Percentiles rank a stretch among this genome's conserved stretches.
phyloP scores from a whole-genome alignment of 2,888 invertebrate species.

The Hoplodrina blanda region DNA sequence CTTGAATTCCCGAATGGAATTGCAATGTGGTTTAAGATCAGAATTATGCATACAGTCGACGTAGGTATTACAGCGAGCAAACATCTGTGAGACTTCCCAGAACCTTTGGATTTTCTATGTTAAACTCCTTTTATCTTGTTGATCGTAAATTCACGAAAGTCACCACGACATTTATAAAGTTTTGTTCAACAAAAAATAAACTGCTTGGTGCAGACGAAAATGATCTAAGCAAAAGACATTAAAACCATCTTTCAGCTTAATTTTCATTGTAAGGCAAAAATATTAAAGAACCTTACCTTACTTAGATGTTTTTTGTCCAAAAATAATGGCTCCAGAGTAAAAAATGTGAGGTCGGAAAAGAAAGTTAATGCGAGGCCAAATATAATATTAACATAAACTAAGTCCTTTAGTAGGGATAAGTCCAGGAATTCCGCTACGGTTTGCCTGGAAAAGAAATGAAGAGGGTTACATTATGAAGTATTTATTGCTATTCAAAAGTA shows the following conservation, averaged over 20 bases:
- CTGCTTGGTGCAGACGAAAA: not conserved
- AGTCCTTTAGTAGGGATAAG: conserved; percentile 91
- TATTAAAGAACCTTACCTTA: conserved; percentile 74
- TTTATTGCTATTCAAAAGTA: not conserved
- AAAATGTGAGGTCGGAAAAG: conserved; percentile 93
- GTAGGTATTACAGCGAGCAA: conserved; percentile 9
- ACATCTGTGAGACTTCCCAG: conserved; percentile 5
- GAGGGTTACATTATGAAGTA: not conserved
- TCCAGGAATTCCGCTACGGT: conserved; percentile 91
- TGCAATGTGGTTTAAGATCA: conserved; percentile 26
- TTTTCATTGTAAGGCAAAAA: conserved; percentile 23
- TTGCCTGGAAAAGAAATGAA: conserved; percentile 80
- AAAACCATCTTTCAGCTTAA: conserved; percentile 26
- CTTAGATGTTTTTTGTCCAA: conserved; percentile 89
- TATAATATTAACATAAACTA: conserved; percentile 92
- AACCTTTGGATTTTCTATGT: not conserved
- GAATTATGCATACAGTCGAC: conserved; percentile 27
- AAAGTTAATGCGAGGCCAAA: conserved; percentile 93
- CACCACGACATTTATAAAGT: not conserved
- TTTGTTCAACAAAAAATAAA: conserved; percentile 3
- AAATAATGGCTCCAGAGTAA: conserved; percentile 92
- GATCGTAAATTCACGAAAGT: not conserved
- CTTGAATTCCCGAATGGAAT: conserved; percentile 20
- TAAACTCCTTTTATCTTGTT: not conserved
- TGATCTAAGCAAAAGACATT: conserved; percentile 25